phyloP scores from a whole-genome alignment of 2,888 invertebrate genomes.

The Torymus auratus region DNA sequence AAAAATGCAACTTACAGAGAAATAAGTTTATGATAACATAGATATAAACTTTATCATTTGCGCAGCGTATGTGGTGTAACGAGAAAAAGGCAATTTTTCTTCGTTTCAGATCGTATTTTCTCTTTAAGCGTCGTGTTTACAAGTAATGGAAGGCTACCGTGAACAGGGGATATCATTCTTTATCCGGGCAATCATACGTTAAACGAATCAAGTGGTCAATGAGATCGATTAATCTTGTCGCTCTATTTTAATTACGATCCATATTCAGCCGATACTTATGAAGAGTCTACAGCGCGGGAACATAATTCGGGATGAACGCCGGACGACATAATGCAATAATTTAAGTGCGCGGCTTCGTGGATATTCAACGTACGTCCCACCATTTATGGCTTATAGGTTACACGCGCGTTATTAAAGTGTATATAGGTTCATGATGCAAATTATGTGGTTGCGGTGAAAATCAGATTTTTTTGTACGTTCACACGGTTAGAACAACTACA shows the following conservation, averaged over 20 bases:
- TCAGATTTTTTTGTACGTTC: neutral
- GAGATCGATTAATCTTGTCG: slow-evolving; percentile 17
- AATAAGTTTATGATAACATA: too few relatives aligned
- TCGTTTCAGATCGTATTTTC: too few relatives aligned
- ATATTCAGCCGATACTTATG: slow-evolving; percentile 6
- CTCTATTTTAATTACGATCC: slow-evolving; percentile 30
- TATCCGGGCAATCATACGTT: neutral
- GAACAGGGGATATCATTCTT: too few relatives aligned
- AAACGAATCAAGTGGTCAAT: slow-evolving; percentile 26
- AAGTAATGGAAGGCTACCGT: too few relatives aligned
- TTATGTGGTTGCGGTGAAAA: neutral
- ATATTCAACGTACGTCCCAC: slow-evolving; percentile 42
- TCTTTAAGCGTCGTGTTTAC: too few relatives aligned
- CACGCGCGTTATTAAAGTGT: slow-evolving; percentile 36
- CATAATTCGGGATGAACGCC: slow-evolving; percentile 38
- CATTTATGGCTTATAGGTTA: slow-evolving; percentile 48
- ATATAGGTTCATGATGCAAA: slow-evolving; percentile 50
- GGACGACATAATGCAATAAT: slow-evolving; percentile 50
- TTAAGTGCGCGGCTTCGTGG: slow-evolving; percentile 36
- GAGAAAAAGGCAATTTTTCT: too few relatives aligned
- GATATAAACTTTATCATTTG: too few relatives aligned
- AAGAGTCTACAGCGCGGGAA: neutral
- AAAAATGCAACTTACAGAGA: too few relatives aligned
- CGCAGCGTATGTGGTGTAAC: too few relatives aligned
- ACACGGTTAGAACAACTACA: too few relatives aligned